Conservation (phyloP, 2,113 vertebrate species). For the Poeciliopsis retropinna region DNA sequence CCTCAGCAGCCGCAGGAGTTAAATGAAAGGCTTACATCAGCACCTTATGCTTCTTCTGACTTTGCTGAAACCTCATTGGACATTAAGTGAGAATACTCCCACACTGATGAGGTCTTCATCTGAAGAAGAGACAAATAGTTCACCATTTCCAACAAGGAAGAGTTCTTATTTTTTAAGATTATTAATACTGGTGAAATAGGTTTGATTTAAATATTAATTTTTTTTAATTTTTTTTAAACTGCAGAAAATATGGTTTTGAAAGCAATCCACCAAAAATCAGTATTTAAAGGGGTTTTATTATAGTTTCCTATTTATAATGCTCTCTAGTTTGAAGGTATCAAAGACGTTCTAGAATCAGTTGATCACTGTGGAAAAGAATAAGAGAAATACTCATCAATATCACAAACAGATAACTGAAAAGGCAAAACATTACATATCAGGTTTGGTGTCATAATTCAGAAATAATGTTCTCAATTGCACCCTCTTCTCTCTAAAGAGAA, state of each 20-base stretch:
- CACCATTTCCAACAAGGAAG: not conserved
- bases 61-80: slow-evolving; percentile 43
- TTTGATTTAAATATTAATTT: not conserved
- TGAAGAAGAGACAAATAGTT: slow-evolving; percentile 1
- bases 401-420: not conserved
- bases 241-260: not conserved
- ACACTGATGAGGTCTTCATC: slow-evolving; percentile 16
- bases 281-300: slow-evolving; percentile 21
- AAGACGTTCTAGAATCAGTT: not conserved
- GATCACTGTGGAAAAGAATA: slow-evolving; percentile 40
- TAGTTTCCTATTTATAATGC: too few relatives aligned
- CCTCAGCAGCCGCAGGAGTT: slow-evolving; percentile 56
- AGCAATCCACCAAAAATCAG: not conserved
- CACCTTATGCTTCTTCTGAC: slow-evolving; percentile 22
- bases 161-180: not conserved
- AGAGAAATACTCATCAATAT: not conserved
- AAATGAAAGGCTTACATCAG: slow-evolving; percentile 62
- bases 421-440: not conserved
- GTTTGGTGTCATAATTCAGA: not conserved
- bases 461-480: too few relatives aligned
- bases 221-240: too few relatives aligned
- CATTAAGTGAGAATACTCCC: slow-evolving; percentile 36
- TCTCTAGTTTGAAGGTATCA: slow-evolving; percentile 1
- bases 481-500: not conserved
- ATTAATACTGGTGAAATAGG: not conserved